Conservation (phyloP, 2,113 vertebrate genomes). For the Tor tambroides region DNA sequence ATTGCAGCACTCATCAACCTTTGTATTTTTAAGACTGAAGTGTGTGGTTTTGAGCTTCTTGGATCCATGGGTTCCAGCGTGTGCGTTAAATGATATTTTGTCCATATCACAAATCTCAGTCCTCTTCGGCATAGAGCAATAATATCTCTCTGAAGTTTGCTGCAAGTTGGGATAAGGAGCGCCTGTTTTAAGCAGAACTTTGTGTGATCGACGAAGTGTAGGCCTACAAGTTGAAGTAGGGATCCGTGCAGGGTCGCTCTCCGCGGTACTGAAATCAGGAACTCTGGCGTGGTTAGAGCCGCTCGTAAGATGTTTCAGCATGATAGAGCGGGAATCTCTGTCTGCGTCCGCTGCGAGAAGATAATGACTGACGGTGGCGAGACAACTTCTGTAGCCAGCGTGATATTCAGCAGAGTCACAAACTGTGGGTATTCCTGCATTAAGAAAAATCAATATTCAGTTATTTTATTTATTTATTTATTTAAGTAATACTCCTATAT, state of each 20-base stretch:
- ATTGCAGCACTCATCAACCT: not conserved
- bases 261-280: conserved; percentile 79
- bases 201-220: not conserved
- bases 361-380: conserved; percentile 76
- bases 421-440: conserved; percentile 62
- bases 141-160: not conserved
- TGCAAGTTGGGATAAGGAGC: not conserved
- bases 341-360: conserved; percentile 69
- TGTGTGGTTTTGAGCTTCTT: not conserved
- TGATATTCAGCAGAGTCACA: conserved; percentile 73
- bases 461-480: no score
- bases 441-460: not conserved
- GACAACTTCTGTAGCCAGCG: conserved; percentile 77
- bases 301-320: conserved; percentile 65
- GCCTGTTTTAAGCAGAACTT: not conserved
- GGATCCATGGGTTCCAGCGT: not conserved
- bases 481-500: no score
- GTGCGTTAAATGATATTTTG: not conserved
- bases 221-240: not conserved
- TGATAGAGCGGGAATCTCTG: conserved; percentile 61
- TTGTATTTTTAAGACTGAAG: conserved; percentile 7
- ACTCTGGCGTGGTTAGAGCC: conserved; percentile 53
- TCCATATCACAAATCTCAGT: conserved; percentile 17
- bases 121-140: not conserved
- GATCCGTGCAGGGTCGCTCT: conserved; percentile 69